Percentiles rank a stretch among this genome's conserved stretches.
These are phyloP conservation scores for Drosophila meridionalis DNA, from an alignment of 2,888 invertebrate species.

Conservation along the genomic window DNA sequence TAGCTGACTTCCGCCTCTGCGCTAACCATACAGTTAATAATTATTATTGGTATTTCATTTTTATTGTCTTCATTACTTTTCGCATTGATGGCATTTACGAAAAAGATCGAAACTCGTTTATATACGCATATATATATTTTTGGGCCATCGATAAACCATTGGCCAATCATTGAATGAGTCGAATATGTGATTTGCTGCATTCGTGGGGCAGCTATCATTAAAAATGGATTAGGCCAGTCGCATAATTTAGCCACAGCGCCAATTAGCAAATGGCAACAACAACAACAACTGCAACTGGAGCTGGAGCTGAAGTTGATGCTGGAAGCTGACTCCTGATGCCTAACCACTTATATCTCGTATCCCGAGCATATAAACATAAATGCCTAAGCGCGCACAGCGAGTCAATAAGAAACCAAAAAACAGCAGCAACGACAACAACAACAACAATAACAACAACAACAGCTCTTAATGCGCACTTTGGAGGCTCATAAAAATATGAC, in stretches of 20 bases:
- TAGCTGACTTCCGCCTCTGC: slow-evolving; percentile 34
- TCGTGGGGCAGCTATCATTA: slow-evolving; percentile 65
- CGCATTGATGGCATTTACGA: slow-evolving; percentile 39
- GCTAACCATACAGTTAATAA: slow-evolving; percentile 1
- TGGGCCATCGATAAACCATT: slow-evolving; percentile 57
- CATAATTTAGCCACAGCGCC: slow-evolving; percentile 69
- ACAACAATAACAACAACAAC: slow-evolving; percentile 23
- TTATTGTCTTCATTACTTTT: slow-evolving; percentile 12
- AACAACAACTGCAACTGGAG: slow-evolving; percentile 28
- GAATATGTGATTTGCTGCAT: slow-evolving; percentile 42
- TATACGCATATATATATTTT: slow-evolving; percentile 65
- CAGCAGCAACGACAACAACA: slow-evolving; percentile 31
- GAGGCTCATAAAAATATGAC: slow-evolving; percentile 80
- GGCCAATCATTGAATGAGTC: slow-evolving; percentile 55
- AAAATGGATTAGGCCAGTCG: slow-evolving; percentile 76
- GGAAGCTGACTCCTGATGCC: slow-evolving; percentile 14
- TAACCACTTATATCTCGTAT: slow-evolving; percentile 54
- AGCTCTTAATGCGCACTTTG: slow-evolving; percentile 74
- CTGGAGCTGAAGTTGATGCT: slow-evolving; percentile 1
- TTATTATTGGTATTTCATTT: slow-evolving; percentile 10
- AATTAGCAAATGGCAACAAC: slow-evolving; percentile 50
- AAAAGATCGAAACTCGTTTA: slow-evolving; percentile 65
- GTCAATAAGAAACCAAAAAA: slow-evolving; percentile 55
- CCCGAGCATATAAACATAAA: slow-evolving; percentile 58
- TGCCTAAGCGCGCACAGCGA: slow-evolving; percentile 46